Percentiles rank a stretch among this genome's conserved stretches.
These are phyloP conservation scores for Noctua fimbriata DNA, from an alignment of 2,888 invertebrate genomes.

Conservation along the genomic window DNA sequence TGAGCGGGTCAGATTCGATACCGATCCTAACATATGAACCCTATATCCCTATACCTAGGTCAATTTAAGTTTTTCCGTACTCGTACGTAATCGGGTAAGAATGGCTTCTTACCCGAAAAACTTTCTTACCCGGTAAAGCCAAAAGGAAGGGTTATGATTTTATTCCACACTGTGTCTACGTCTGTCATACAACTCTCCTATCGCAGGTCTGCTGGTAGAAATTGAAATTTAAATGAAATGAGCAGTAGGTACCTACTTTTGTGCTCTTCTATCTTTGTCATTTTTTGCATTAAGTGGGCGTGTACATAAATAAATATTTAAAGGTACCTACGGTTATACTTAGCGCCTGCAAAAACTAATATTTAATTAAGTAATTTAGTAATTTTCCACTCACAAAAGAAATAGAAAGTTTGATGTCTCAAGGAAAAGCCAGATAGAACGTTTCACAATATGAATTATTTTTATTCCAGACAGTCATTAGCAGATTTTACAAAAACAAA, in stretches of 20 bases:
- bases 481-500: slow-evolving; percentile 10
- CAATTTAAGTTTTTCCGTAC: background rate
- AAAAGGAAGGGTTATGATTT: background rate
- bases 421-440: background rate
- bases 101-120: too few relatives aligned
- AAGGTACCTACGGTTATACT: background rate
- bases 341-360: background rate
- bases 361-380: too few relatives aligned
- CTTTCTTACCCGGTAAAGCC: background rate
- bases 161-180: background rate
- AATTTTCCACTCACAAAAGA: background rate
- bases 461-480: background rate
- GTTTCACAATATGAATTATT: background rate
- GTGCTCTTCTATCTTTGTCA: background rate
- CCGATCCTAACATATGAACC: background rate
- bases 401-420: background rate
- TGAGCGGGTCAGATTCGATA: background rate
- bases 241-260: background rate
- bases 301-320: background rate
- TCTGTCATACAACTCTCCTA: background rate
- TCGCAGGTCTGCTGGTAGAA: background rate
- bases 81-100: too few relatives aligned
- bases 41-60: background rate
- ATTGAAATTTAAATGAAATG: background rate
- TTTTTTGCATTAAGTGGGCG: background rate